Conservation (phyloP, 2,888 invertebrate species). For the Teleiodes luculella region DNA sequence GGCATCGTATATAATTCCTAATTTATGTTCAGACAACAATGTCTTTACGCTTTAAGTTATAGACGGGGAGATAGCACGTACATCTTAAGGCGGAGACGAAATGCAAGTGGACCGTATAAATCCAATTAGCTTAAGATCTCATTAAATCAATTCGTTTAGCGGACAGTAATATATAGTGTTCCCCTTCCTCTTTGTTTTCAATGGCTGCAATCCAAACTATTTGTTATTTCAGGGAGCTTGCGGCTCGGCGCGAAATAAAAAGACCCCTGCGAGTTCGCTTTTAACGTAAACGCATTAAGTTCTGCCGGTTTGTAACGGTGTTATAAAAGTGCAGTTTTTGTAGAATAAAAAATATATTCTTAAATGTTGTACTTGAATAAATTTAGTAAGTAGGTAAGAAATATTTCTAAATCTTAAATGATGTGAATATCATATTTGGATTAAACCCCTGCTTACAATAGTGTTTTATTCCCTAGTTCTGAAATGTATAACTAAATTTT, state of each 20-base stretch:
- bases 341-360: too few species aligned
- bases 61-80: slow-evolving; percentile 40
- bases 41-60: slow-evolving; percentile 42
- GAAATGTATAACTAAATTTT: too few species aligned
- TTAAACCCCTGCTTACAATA: too few species aligned
- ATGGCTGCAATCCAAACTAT: slow-evolving; percentile 71
- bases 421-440: too few species aligned
- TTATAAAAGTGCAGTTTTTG: background rate
- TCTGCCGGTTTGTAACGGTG: slow-evolving; percentile 9
- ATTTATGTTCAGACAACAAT: slow-evolving; percentile 51
- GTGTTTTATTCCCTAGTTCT: too few species aligned
- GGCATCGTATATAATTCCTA: slow-evolving; percentile 53
- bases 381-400: too few species aligned
- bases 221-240: slow-evolving; percentile 58
- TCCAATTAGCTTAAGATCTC: slow-evolving; percentile 72
- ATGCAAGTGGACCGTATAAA: slow-evolving; percentile 61
- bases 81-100: slow-evolving; percentile 54
- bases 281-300: slow-evolving; percentile 15
- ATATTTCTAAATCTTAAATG: too few species aligned
- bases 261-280: slow-evolving; percentile 31
- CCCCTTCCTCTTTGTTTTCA: slow-evolving; percentile 61
- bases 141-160: slow-evolving; percentile 71
- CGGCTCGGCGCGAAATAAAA: slow-evolving; percentile 45
- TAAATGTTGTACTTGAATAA: too few species aligned
- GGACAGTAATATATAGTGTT: slow-evolving; percentile 65